These are phyloP conservation scores for Papilio aristodemus DNA, from an alignment of 1,140 invertebrate species.

Conservation along the genomic window DNA sequence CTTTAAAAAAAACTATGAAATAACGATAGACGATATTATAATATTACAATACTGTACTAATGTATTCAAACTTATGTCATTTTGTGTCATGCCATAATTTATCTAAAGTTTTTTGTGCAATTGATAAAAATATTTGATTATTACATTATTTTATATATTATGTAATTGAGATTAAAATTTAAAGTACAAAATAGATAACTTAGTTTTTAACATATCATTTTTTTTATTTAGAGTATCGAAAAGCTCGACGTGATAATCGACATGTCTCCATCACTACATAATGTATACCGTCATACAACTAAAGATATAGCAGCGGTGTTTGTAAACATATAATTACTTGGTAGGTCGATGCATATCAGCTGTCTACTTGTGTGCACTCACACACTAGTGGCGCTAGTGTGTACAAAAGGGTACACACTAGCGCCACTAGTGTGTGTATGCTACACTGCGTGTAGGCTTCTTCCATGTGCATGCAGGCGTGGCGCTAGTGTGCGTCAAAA, in stretches of 20 bases:
- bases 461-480: conserved; percentile 17
- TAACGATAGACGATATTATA: too few relatives aligned
- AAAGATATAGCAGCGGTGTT: conserved; percentile 60
- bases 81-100: too few relatives aligned
- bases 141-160: too few relatives aligned
- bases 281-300: conserved; percentile 45
- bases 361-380: conserved; percentile 46
- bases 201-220: too few relatives aligned
- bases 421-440: conserved; percentile 14
- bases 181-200: too few relatives aligned
- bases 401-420: conserved; percentile 35
- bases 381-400: conserved; percentile 35
- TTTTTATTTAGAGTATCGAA: background rate
- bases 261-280: conserved; percentile 53
- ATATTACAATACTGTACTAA: too few relatives aligned
- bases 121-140: too few relatives aligned
- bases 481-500: conserved; percentile 46
- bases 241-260: conserved; percentile 39
- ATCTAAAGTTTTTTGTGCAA: too few relatives aligned
- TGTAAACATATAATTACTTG: conserved; percentile 79
- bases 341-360: conserved; percentile 76
- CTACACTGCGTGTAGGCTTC: conserved; percentile 10
- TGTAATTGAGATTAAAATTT: too few relatives aligned
- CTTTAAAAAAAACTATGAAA: too few relatives aligned
- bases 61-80: too few relatives aligned